Evolutionary conservation across 1,140 invertebrate species (phyloP).

Genomic region (Dermatophagoides farinae): DNA sequence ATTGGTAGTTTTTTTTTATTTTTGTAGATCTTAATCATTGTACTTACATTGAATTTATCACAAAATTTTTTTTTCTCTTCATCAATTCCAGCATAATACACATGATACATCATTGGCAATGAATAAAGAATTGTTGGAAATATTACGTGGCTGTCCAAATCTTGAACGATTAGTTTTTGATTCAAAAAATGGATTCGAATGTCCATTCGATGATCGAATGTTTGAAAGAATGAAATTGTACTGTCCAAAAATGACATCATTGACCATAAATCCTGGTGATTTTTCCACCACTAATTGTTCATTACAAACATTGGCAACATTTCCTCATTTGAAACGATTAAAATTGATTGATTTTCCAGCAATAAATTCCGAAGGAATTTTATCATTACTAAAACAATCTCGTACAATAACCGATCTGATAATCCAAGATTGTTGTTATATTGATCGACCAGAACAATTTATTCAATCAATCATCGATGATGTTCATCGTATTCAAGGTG

Average conservation of each 20-base stretch:
- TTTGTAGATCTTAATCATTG: background rate
- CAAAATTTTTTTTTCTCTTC: background rate
- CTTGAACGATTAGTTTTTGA: background rate
- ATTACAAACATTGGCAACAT: background rate
- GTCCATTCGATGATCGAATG: background rate
- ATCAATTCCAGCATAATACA: background rate
- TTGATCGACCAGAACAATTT: background rate
- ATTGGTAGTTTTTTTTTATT: background rate
- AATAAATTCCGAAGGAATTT: background rate
- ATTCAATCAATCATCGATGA: background rate
- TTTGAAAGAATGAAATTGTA: background rate
- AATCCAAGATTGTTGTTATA: slow-evolving; percentile 5
- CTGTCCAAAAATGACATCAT: background rate
- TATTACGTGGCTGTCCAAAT: background rate
- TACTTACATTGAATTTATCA: background rate
- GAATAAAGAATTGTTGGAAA: background rate
- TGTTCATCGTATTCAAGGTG: background rate
- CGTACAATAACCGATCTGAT: background rate
- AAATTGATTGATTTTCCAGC: background rate
- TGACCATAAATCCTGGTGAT: background rate
- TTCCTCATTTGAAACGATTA: background rate
- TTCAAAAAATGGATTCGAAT: slow-evolving; percentile 5
- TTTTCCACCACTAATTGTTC: background rate
- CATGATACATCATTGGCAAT: background rate
- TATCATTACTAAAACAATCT: background rate